Evolutionary conservation across 1,140 invertebrate genomes (phyloP).

Genomic region (Lethocerus indicus): DNA sequence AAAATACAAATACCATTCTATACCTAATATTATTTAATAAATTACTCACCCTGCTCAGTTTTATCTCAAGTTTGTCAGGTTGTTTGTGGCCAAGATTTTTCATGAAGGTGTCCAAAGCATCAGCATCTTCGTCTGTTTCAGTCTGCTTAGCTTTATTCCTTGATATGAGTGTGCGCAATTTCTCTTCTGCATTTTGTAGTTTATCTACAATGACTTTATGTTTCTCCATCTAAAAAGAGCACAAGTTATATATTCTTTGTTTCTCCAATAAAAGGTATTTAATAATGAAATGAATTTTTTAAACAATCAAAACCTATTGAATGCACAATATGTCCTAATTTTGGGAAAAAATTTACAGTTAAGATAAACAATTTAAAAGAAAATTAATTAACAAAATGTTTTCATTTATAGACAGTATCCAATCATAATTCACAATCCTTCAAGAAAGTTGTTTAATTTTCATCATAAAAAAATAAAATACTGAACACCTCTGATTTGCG

Average conservation of each 20-base stretch:
- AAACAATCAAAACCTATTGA: neutral
- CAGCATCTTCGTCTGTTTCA: constrained; percentile 31
- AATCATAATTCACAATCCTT: neutral
- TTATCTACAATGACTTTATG: constrained; percentile 36
- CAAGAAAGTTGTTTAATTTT: neutral
- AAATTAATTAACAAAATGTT: no score
- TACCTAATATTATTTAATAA: neutral
- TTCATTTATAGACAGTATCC: no score
- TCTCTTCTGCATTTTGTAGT: constrained; percentile 27
- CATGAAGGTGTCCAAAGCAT: constrained; percentile 58
- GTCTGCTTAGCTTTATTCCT: neutral
- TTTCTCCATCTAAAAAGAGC: constrained; percentile 42
- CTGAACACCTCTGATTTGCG: no score
- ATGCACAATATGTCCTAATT: no score
- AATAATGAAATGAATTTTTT: neutral
- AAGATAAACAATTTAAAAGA: no score
- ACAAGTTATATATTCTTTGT: neutral
- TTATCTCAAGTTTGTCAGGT: constrained; percentile 33
- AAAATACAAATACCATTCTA: no score
- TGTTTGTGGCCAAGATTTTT: constrained; percentile 31
- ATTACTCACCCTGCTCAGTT: constrained; percentile 27
- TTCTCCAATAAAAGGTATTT: neutral
- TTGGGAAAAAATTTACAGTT: no score
- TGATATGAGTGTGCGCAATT: constrained; percentile 10
- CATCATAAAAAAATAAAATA: no score